phyloP scores from a whole-genome alignment of 2,113 vertebrate genomes.

The Mus pahari region DNA sequence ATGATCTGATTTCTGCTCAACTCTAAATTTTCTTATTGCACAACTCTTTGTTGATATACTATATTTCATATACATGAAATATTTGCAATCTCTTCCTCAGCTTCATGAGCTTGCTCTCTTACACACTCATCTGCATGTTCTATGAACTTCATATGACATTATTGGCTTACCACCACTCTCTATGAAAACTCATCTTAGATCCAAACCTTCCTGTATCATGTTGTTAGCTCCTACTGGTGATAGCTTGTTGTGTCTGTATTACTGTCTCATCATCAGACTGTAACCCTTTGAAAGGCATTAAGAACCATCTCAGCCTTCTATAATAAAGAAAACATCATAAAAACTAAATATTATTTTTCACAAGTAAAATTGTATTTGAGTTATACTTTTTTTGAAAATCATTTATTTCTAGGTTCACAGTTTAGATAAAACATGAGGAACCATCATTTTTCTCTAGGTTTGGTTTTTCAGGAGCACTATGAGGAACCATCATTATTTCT shows the following conservation, averaged over 20 bases:
- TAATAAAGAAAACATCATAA: not conserved
- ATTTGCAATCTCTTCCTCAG: not conserved
- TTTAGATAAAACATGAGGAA: not conserved
- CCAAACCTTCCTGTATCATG: not conserved
- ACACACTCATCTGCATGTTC: not conserved
- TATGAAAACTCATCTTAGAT: not conserved
- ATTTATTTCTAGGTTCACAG: not conserved
- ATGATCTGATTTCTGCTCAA: not conserved
- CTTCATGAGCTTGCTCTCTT: not conserved
- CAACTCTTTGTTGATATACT: not conserved
- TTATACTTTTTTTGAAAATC: not conserved
- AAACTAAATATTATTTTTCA: conserved; percentile 51
- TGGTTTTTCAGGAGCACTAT: not conserved
- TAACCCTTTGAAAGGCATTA: not conserved
- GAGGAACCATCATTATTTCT: not conserved
- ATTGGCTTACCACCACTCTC: not conserved
- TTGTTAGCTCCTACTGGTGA: not conserved
- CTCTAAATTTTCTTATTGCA: not conserved
- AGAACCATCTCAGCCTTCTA: not conserved
- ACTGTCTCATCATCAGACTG: not conserved
- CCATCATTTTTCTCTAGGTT: not conserved
- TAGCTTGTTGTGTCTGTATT: not conserved
- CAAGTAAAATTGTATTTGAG: not conserved
- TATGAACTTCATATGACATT: conserved; percentile 21
- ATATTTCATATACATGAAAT: not conserved